Evolutionary conservation across 2,888 invertebrate species (phyloP), one percentile per base, ranked within the genome.

Genomic region (Hirtodrosophila histrioides): DNA sequence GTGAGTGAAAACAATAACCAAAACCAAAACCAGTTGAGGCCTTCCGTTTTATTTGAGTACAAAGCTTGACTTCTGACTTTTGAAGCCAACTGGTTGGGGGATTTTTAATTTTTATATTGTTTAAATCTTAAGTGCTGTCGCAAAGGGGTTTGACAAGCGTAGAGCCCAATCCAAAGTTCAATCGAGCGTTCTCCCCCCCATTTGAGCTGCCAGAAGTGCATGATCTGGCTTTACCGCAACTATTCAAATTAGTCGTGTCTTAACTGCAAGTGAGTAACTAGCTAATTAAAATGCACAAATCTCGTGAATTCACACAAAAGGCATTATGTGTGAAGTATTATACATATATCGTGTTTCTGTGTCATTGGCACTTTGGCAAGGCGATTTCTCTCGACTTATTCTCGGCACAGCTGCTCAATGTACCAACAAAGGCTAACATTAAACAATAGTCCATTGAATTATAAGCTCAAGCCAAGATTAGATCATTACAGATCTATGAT

Each of bases 41-140:
- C 51, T 55, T 29, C 41, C 27, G 41, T 45, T 44, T 54, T 57
- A 24, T 58, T 65, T 46, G 55, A 55, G 62, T 75, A 63, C 61
- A 69, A 80, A 80, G 55, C 68, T 51, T 62, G 77, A 67, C 66
- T 79, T 68, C 45, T 58, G 70, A 74, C 60, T 70, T 78, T 76
- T 76, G 53, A 63, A 46, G 43, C 17, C 63, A 63, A 56, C 62
- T 63, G 56, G 48, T 64, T 75, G 60, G 49, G 58, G 7, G 4
- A n/a, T n/a, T n/a, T n/a, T n/a, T n/a, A n/a, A n/a, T 12, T 39
- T 56, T 53, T 44, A 1, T 17, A 17, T 17, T 17, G 17, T 17
- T 17, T 17, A 17, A 1, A 2, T 17, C 17, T 17, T 23, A n/a
- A 39, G 12, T 44, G n/a, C 23, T 36, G 10, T 17, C 41, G n/a